These are phyloP conservation scores for Cerastis leucographa DNA, from an alignment of 2,888 invertebrate genomes.

Conservation along the genomic window DNA sequence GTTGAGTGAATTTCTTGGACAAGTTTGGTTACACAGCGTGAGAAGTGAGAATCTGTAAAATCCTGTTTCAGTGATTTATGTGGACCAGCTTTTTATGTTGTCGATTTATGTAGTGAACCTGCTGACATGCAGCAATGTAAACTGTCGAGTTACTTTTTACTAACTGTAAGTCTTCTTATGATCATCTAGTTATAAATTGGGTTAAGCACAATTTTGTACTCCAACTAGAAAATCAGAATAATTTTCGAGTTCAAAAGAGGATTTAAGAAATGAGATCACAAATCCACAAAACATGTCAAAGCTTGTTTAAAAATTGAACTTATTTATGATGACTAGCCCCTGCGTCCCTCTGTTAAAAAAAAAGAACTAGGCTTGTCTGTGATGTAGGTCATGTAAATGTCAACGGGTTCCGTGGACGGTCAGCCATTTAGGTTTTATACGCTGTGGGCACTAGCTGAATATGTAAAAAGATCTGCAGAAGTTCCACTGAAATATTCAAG, in stretches of 20 bases:
- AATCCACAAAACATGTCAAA: background rate
- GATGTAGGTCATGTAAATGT: conserved; percentile 63
- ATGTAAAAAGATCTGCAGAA: conserved; percentile 7
- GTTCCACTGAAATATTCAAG: background rate
- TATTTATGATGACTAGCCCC: conserved; percentile 19
- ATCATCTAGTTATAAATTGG: background rate
- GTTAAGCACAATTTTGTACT: background rate
- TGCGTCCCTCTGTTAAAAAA: conserved; percentile 27
- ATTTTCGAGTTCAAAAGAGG: too few species aligned
- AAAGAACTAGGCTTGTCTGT: conserved; percentile 41
- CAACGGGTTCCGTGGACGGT: conserved; percentile 37
- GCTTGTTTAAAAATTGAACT: conserved; percentile 7
- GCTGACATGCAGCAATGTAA: background rate
- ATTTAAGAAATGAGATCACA: background rate
- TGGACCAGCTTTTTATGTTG: background rate
- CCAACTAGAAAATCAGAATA: background rate
- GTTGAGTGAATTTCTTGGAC: conserved; percentile 9
- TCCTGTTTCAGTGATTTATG: conserved; percentile 11
- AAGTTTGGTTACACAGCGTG: conserved; percentile 20
- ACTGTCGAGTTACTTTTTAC: background rate
- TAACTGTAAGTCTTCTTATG: background rate
- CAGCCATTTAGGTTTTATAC: conserved; percentile 16
- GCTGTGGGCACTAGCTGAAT: background rate
- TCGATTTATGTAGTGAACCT: background rate
- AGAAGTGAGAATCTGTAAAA: conserved; percentile 41